phyloP scores from a whole-genome alignment of 1,140 invertebrate species.

The Drosophila bocqueti region DNA sequence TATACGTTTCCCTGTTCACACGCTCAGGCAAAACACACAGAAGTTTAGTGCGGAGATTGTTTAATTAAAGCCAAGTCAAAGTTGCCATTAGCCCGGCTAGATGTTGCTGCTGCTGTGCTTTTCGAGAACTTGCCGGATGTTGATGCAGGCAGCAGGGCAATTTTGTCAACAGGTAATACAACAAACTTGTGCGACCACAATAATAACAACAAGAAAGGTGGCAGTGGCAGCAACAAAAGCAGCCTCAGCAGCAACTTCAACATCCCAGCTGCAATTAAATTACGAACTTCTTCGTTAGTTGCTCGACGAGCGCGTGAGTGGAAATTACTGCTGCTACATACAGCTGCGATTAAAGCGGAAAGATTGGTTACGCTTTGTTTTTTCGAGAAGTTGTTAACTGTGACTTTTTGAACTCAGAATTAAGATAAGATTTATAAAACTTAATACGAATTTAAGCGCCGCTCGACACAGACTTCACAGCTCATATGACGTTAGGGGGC shows the following conservation, averaged over 20 bases:
- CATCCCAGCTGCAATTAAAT: constrained; percentile 53
- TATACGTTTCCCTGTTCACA: constrained; percentile 46
- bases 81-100: constrained; percentile 59
- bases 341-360: constrained; percentile 18
- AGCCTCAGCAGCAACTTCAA: constrained; percentile 19
- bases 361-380: constrained; percentile 23
- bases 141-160: constrained; percentile 45
- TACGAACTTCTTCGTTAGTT: constrained; percentile 33
- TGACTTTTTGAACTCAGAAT: constrained; percentile 9
- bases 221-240: constrained; percentile 23
- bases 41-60: constrained; percentile 37
- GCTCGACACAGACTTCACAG: not conserved
- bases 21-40: constrained; percentile 28
- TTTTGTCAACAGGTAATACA: constrained; percentile 75
- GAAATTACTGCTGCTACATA: constrained; percentile 20
- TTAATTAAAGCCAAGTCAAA: constrained; percentile 66
- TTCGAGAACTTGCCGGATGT: constrained; percentile 70
- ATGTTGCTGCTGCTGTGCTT: constrained; percentile 38
- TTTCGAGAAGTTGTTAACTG: constrained; percentile 15
- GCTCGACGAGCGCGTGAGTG: constrained; percentile 15
- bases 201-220: constrained; percentile 40
- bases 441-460: constrained; percentile 9
- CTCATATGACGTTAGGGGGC: constrained; percentile 2
- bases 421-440: not conserved
- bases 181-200: constrained; percentile 66